Evolutionary conservation across 2,113 vertebrate species (phyloP).

Genomic region (Hemiscyllium ocellatum): DNA sequence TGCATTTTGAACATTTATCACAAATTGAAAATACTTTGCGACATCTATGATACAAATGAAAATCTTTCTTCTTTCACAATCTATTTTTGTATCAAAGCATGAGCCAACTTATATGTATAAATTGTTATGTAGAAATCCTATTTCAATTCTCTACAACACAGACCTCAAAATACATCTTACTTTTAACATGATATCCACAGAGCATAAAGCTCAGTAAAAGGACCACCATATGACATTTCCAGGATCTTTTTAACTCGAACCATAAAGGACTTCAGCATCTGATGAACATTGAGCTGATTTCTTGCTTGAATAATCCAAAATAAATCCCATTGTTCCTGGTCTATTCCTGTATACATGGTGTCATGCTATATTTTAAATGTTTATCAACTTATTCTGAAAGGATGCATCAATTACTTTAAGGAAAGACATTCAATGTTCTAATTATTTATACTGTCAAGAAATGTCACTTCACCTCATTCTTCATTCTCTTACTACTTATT

Average conservation of each 20-base stretch:
- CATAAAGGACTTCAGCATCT: neutral
- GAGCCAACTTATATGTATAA: neutral
- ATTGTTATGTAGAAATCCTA: neutral
- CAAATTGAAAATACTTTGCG: neutral
- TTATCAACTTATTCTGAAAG: neutral
- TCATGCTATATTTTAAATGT: neutral
- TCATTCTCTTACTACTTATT: neutral
- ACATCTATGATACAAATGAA: neutral
- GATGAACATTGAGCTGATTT: neutral
- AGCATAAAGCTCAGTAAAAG: neutral
- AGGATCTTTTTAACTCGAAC: neutral
- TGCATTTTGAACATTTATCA: neutral
- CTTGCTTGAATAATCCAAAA: neutral
- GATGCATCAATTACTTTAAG: neutral
- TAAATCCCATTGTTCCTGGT: neutral
- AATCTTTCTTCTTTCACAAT: neutral
- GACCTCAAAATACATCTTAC: neutral
- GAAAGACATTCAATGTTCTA: neutral
- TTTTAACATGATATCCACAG: neutral
- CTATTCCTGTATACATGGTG: neutral
- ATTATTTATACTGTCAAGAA: neutral
- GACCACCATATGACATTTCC: neutral
- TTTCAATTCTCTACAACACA: neutral
- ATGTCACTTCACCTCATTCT: neutral
- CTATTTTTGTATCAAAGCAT: neutral